These are phyloP conservation scores for Melipona beecheii DNA, from an alignment of 2,888 invertebrate species.

Conservation along the genomic window DNA sequence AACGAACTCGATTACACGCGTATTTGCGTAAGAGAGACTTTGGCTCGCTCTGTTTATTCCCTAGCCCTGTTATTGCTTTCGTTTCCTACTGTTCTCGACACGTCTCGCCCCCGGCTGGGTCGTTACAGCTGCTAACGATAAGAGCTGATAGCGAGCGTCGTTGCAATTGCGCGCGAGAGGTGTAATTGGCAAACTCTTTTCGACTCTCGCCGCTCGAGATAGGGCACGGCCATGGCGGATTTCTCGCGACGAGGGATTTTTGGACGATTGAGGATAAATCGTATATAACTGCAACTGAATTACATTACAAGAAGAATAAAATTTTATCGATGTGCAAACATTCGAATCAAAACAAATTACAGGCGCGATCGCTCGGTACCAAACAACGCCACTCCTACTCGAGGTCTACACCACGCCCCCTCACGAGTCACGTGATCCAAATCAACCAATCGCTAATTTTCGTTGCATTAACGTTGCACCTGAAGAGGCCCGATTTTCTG, in stretches of 20 bases:
- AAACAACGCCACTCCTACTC: no score
- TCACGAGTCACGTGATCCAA: no score
- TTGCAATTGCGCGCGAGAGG: neutral
- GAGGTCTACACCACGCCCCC: no score
- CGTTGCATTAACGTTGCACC: no score
- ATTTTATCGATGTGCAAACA: no score
- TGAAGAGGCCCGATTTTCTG: no score
- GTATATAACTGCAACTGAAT: no score
- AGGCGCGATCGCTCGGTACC: no score
- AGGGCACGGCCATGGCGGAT: neutral
- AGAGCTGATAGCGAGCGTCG: neutral
- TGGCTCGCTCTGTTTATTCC: neutral
- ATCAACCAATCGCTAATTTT: no score
- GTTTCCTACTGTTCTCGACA: neutral
- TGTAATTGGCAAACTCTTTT: slow-evolving; percentile 21
- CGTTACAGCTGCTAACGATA: neutral
- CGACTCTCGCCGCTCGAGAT: neutral
- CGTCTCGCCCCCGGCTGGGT: neutral
- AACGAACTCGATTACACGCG: neutral
- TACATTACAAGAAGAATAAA: no score
- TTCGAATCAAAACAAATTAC: no score
- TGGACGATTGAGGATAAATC: neutral
- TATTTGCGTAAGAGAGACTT: neutral
- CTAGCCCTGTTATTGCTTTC: no score
- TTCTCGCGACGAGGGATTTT: neutral